Percentiles rank a stretch among this genome's conserved stretches.
These are phyloP conservation scores for Hirtodrosophila confusa DNA, from an alignment of 2,888 invertebrate genomes.

Conservation along the genomic window DNA sequence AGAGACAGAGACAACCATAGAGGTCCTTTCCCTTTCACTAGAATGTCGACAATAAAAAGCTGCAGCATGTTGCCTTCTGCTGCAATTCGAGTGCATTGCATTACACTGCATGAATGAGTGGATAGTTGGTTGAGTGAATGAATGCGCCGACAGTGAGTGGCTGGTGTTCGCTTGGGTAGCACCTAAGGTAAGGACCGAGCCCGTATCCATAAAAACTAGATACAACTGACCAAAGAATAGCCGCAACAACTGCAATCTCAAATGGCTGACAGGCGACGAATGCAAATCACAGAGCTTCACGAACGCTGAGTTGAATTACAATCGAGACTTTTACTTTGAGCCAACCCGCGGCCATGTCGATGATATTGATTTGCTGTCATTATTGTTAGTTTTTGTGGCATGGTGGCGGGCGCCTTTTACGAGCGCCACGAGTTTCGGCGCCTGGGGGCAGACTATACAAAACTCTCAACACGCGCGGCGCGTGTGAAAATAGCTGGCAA, in stretches of 20 bases:
- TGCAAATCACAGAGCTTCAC: conserved; percentile 53
- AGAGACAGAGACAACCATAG: background rate
- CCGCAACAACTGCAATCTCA: conserved; percentile 20
- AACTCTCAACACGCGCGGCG: conserved; percentile 43
- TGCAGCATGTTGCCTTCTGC: conserved; percentile 42
- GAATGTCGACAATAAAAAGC: conserved; percentile 55
- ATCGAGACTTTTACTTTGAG: conserved; percentile 67
- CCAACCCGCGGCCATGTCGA: conserved; percentile 54
- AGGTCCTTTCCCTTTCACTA: background rate
- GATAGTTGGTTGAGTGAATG: conserved; percentile 40
- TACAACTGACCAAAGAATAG: conserved; percentile 12
- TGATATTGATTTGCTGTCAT: conserved; percentile 77
- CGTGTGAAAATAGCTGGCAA: conserved; percentile 52
- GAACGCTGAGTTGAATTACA: conserved; percentile 46
- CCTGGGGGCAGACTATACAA: conserved; percentile 41
- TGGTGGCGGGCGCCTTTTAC: conserved; percentile 24
- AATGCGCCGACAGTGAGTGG: conserved; percentile 14
- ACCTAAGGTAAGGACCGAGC: conserved; percentile 3
- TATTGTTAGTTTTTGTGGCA: conserved; percentile 67
- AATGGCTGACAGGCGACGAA: conserved; percentile 48
- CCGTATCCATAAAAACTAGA: conserved; percentile 25
- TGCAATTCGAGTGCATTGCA: conserved; percentile 52
- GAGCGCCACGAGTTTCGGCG: conserved; percentile 30
- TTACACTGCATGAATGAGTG: conserved; percentile 52
- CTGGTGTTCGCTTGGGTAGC: background rate